phyloP scores from a whole-genome alignment of 2,113 vertebrate genomes.

The Petromus typicus region DNA sequence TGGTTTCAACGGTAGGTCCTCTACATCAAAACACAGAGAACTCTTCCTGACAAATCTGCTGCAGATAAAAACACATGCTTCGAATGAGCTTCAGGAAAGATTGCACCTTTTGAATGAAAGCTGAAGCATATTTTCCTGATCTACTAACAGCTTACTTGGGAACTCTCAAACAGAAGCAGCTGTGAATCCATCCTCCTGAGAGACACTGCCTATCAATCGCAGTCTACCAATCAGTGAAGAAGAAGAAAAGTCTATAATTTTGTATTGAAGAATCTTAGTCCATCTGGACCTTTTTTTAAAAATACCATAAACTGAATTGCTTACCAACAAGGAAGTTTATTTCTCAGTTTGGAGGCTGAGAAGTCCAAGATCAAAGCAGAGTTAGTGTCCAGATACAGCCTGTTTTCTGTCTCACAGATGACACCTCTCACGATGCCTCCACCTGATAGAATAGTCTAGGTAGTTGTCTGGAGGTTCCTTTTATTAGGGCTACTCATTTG shows the following conservation, averaged over 20 bases:
- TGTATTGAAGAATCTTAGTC: background rate
- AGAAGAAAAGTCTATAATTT: background rate
- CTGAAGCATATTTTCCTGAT: background rate
- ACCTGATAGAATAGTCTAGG: background rate
- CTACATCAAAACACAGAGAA: slow-evolving; percentile 6
- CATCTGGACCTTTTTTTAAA: background rate
- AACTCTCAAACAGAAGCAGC: background rate
- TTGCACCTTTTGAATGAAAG: background rate
- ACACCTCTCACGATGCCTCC: background rate
- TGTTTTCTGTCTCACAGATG: background rate
- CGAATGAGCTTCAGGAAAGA: background rate
- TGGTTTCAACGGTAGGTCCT: background rate
- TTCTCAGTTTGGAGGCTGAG: background rate
- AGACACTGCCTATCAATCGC: background rate
- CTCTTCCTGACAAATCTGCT: no score
- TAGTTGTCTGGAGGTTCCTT: background rate
- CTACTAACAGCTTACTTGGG: background rate
- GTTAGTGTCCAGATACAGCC: background rate
- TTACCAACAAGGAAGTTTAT: background rate
- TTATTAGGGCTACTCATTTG: background rate
- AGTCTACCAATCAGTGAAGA: background rate
- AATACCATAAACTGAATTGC: background rate
- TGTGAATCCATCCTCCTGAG: background rate
- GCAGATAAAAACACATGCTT: background rate
- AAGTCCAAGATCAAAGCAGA: background rate